phyloP scores from a whole-genome alignment of 2,888 invertebrate species.

The Ethmia dodecea region DNA sequence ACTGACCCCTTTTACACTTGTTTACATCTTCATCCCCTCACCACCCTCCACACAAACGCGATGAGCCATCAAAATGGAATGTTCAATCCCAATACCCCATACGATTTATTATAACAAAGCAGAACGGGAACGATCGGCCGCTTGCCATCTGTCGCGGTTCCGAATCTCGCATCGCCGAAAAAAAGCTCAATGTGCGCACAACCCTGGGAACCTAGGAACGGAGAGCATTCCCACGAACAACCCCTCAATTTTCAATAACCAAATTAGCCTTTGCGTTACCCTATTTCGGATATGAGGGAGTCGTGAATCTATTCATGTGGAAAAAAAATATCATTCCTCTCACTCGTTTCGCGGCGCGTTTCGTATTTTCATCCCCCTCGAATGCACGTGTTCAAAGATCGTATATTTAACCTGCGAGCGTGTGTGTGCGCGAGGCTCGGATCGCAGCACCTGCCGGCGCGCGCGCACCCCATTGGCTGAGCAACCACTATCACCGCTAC shows the following conservation, averaged over 20 bases:
- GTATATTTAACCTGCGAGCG: conserved; percentile 57
- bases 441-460: conserved; percentile 68
- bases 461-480: conserved; percentile 69
- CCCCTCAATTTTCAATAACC: conserved; percentile 79
- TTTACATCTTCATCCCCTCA: conserved; percentile 74
- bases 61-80: conserved; percentile 74
- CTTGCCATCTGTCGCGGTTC: conserved; percentile 77
- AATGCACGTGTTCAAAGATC: conserved; percentile 76
- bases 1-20: conserved; percentile 78
- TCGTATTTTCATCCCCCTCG: conserved; percentile 67
- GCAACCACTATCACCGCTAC: conserved; percentile 69
- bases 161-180: conserved; percentile 69
- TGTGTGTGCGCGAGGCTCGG: conserved; percentile 55
- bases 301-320: conserved; percentile 74
- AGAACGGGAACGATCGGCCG: conserved; percentile 68
- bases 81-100: conserved; percentile 73
- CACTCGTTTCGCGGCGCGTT: conserved; percentile 31
- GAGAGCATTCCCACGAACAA: conserved; percentile 82
- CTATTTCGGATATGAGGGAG: conserved; percentile 77
- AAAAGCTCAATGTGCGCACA: conserved; percentile 74
- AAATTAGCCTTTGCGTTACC: conserved; percentile 79
- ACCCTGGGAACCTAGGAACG: conserved; percentile 81
- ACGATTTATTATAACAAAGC: conserved; percentile 73
- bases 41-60: conserved; percentile 45
- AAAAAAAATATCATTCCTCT: conserved; percentile 66